Base-by-base conservation (phyloP, 2,113 vertebrate species). In the Amblyornis subalaris region DNA sequence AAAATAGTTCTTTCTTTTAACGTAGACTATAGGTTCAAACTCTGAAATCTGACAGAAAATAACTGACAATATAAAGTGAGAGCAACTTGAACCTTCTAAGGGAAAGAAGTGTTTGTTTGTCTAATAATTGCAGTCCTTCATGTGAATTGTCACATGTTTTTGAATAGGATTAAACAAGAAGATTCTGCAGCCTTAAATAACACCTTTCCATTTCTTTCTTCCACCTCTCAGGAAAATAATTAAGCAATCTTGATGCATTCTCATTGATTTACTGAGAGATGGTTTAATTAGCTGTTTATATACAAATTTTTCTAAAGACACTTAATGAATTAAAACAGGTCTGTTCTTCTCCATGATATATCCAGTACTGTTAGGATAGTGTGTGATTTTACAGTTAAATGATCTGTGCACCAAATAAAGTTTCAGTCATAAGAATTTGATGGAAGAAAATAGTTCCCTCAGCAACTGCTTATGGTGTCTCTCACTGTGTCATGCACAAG, bases 1-100 rank as follows among this genome's bases (percentile, higher is more conserved):
- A 79, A 87, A 72, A 40, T 16, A 82, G 35, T 19, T 14, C n/a
- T 72, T 87, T 75, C 7, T 89, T 93, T 38, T 55, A 73, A 23
- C 0, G 0, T 7, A 33, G 25, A 42, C 45, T 89, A 1, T 72
- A 55, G 1, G 0, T 57, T 61, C n/a, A 75, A 67, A 78, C 29
- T 38, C 31, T 58, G 58, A 85, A 79, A 91, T 67, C 23, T 10
- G 42, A 69, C 60, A 69, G n/a, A 53, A 86, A 64, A 36, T 47
- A 74, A 48, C 29, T 44, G 58, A 14, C 1, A 90, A 5, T 25
- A 50, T 60, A 16, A 84, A 94, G 19, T 35, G 75, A 54, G 55
- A 92, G 28, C 61, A 78, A 7, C 47, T 64, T 54, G 25, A 83
- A 42, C 14, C 18, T 76, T 58, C 10, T 61, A 40, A 73, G 48